Conservation (phyloP, 2,797 vertebrate genomes). For the Tarsius wallacei region DNA sequence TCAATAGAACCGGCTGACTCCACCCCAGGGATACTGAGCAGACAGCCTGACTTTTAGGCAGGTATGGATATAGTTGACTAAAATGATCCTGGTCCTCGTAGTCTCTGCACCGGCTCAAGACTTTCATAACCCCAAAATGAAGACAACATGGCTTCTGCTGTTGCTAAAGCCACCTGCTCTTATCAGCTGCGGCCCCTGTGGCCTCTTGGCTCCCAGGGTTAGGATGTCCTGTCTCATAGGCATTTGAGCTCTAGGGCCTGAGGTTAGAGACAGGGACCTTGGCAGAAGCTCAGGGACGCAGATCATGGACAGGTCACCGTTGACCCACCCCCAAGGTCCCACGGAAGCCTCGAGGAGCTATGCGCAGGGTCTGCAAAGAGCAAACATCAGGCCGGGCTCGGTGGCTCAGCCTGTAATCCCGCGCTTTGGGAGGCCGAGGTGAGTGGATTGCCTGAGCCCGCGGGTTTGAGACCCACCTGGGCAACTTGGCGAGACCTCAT, state of each 20-base stretch:
- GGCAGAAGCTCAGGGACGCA: neutral
- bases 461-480: too few relatives aligned
- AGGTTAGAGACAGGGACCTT: neutral
- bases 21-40: neutral
- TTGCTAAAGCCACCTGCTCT: neutral
- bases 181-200: neutral
- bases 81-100: neutral
- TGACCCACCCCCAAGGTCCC: neutral
- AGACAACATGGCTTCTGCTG: neutral
- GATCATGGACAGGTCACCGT: neutral
- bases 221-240: neutral
- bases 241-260: neutral
- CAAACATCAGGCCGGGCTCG: too few relatives aligned
- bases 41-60: neutral
- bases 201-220: neutral
- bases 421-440: too few relatives aligned
- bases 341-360: neutral
- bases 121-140: neutral
- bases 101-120: neutral
- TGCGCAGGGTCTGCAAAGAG: neutral
- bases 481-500: too few relatives aligned
- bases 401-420: too few relatives aligned
- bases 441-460: too few relatives aligned
- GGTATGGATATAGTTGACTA: neutral
- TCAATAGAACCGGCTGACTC: neutral